A percentile compares a stretch with the other conserved stretches of the same genome.
phyloP scores from a whole-genome alignment of 2,888 invertebrate species.

The Drosophila pegasa region DNA sequence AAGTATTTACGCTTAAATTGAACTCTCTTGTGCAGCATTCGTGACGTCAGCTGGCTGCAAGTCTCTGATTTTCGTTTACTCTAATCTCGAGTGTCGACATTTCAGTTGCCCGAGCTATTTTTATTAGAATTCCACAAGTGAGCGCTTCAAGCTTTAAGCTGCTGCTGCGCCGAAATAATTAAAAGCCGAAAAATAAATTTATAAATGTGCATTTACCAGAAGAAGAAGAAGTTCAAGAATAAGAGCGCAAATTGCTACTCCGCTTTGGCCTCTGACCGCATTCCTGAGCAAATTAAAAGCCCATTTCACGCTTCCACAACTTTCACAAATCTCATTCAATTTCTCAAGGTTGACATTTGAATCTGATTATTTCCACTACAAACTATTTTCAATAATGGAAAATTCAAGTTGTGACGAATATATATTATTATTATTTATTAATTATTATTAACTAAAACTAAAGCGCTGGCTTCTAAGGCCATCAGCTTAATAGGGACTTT shows the following conservation, averaged over 20 bases:
- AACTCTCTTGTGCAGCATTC: conserved; percentile 61
- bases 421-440: no score
- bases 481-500: no score
- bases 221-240: conserved; percentile 11
- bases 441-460: no score
- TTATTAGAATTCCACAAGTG: conserved; percentile 65
- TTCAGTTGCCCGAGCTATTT: conserved; percentile 63
- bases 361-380: no score
- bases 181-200: conserved; percentile 62
- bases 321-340: no score
- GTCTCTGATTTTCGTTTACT: conserved; percentile 14
- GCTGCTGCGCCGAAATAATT: conserved; percentile 56
- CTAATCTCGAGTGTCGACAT: conserved; percentile 56
- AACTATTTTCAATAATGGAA: no score
- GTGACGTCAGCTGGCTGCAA: conserved; percentile 37
- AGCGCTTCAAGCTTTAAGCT: conserved; percentile 17
- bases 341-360: no score
- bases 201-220: conserved; percentile 56
- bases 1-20: conserved; percentile 73
- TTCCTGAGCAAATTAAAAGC: conserved; percentile 68
- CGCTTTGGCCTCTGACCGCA: conserved; percentile 55
- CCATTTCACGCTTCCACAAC: no score
- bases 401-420: no score
- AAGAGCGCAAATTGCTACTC: conserved; percentile 18
- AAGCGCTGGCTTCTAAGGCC: no score